These are phyloP conservation scores for Hemaris fuciformis DNA, from an alignment of 2,888 invertebrate species.

Conservation along the genomic window DNA sequence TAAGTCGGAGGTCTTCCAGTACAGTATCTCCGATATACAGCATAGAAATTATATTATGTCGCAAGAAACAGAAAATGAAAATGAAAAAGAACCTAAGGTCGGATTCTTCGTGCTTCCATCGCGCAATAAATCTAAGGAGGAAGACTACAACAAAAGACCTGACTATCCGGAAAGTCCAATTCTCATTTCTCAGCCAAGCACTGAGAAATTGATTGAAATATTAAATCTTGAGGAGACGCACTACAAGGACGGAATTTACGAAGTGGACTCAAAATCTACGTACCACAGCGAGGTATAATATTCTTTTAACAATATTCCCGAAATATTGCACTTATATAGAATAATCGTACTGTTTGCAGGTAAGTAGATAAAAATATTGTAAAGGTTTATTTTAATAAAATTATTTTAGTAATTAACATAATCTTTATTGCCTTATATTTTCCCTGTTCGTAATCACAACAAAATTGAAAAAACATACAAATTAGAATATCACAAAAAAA, in stretches of 20 bases:
- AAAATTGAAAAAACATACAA: neutral
- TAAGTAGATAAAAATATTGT: neutral
- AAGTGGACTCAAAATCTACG: slow-evolving; percentile 49
- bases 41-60: slow-evolving; percentile 48
- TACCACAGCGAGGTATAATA: slow-evolving; percentile 57
- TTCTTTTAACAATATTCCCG: slow-evolving; percentile 20
- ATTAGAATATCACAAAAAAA: neutral
- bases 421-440: neutral
- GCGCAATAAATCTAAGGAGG: slow-evolving; percentile 52
- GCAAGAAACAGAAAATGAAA: slow-evolving; percentile 37
- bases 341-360: slow-evolving; percentile 2
- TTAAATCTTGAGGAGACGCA: slow-evolving; percentile 47
- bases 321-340: slow-evolving; percentile 11
- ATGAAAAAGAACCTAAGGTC: slow-evolving; percentile 49
- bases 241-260: slow-evolving; percentile 57
- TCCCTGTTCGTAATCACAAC: neutral
- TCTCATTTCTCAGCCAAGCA: slow-evolving; percentile 45
- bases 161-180: slow-evolving; percentile 69
- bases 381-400: neutral
- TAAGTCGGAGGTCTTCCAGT: slow-evolving; percentile 59
- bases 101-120: slow-evolving; percentile 66
- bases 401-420: neutral
- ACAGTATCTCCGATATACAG: slow-evolving; percentile 58
- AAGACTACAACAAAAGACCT: slow-evolving; percentile 58
- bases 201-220: slow-evolving; percentile 59